Percentiles rank a stretch among this genome's conserved stretches.
Conservation (phyloP, 2,888 invertebrate genomes). For the Ochropleura plecta region DNA sequence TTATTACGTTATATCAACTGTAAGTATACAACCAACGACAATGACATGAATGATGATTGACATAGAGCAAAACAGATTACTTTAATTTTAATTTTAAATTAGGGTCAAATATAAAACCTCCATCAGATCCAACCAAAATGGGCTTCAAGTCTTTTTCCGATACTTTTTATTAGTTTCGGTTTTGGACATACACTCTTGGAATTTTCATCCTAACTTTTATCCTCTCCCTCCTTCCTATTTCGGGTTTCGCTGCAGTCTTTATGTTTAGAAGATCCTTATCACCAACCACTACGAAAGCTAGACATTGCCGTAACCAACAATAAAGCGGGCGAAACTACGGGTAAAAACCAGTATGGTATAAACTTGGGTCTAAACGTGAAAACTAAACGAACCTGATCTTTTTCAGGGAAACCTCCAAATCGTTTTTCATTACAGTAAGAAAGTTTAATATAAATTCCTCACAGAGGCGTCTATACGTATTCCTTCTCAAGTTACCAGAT, state of each 20-base stretch:
- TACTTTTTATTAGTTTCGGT: not conserved
- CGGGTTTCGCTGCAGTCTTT: not conserved
- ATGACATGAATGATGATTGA: too few relatives aligned
- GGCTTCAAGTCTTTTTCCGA: not conserved
- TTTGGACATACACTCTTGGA: not conserved
- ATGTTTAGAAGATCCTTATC: not conserved
- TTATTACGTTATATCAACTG: too few relatives aligned
- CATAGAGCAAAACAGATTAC: too few relatives aligned
- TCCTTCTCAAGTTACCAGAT: conserved; percentile 8
- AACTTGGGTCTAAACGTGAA: conserved; percentile 2
- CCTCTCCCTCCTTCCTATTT: not conserved
- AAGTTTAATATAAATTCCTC: conserved; percentile 8
- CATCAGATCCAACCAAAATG: not conserved
- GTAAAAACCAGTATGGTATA: not conserved
- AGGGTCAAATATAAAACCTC: too few relatives aligned
- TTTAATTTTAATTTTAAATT: too few relatives aligned
- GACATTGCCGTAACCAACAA: not conserved
- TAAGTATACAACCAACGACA: too few relatives aligned
- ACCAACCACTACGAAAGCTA: not conserved
- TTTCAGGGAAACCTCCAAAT: not conserved
- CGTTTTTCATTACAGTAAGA: not conserved
- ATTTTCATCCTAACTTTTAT: not conserved
- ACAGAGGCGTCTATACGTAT: not conserved
- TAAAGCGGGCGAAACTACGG: not conserved
- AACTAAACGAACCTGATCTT: not conserved